These are phyloP conservation scores for Ganaspis brasiliensis DNA, from an alignment of 2,888 invertebrate genomes.

Conservation along the genomic window DNA sequence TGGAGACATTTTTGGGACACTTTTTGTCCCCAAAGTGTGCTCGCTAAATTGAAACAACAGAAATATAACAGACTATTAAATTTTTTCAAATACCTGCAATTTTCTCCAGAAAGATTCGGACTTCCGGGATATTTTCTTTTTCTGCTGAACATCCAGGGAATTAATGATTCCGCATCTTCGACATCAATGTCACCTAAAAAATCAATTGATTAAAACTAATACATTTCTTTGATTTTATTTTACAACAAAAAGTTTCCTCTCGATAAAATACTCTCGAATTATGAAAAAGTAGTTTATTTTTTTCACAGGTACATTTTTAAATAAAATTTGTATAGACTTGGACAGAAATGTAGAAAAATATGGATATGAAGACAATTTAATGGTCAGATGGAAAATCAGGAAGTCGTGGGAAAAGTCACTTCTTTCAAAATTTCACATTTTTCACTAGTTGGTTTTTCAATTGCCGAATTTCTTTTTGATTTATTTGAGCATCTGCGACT, in stretches of 20 bases:
- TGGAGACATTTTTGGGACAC: too few species aligned
- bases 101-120: conserved; percentile 63
- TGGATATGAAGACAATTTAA: background rate
- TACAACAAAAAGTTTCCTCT: too few species aligned
- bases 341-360: background rate
- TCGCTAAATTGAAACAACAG: too few species aligned
- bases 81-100: conserved; percentile 65
- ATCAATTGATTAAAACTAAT: too few species aligned
- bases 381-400: background rate
- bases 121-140: conserved; percentile 67
- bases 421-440: conserved; percentile 54
- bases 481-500: conserved; percentile 37
- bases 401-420: background rate
- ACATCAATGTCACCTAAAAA: conserved; percentile 86
- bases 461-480: conserved; percentile 46
- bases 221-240: too few species aligned
- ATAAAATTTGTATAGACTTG: background rate
- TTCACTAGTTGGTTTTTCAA: conserved; percentile 54
- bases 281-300: too few species aligned
- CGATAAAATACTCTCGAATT: too few species aligned
- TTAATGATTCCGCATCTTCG: conserved; percentile 83
- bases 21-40: too few species aligned
- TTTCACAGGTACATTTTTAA: conserved; percentile 5
- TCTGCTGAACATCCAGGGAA: conserved; percentile 73
- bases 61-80: too few species aligned